Evolutionary conservation across 2,888 invertebrate genomes (phyloP).

Genomic region (Cybosia mesomella): DNA sequence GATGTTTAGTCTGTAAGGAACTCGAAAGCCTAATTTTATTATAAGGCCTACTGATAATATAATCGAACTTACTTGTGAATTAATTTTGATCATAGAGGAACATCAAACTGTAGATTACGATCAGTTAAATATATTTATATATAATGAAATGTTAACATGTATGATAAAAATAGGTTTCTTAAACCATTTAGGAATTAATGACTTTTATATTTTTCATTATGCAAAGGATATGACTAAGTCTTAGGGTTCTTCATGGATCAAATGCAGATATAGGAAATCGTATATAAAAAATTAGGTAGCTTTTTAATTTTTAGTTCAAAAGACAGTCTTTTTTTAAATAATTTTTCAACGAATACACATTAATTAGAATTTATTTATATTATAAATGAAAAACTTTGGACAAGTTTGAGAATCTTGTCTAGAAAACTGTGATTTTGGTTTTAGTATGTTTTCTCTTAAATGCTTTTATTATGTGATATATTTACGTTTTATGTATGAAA

Average conservation of each 20-base stretch:
- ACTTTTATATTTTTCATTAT: slow-evolving; percentile 85
- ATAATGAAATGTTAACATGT: slow-evolving; percentile 83
- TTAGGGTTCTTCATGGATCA: slow-evolving; percentile 67
- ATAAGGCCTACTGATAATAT: slow-evolving; percentile 76
- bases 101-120: slow-evolving; percentile 64
- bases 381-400: slow-evolving; percentile 73
- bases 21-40: slow-evolving; percentile 79
- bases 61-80: slow-evolving; percentile 73
- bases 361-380: slow-evolving; percentile 81
- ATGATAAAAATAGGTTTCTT: slow-evolving; percentile 84
- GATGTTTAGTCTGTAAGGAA: slow-evolving; percentile 63
- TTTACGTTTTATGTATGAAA: slow-evolving; percentile 68
- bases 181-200: slow-evolving; percentile 82
- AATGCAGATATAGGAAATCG: slow-evolving; percentile 71
- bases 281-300: slow-evolving; percentile 77
- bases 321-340: slow-evolving; percentile 75
- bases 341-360: slow-evolving; percentile 69
- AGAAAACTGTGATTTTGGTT: slow-evolving; percentile 85
- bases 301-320: slow-evolving; percentile 77
- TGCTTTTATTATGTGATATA: slow-evolving; percentile 85
- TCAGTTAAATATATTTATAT: slow-evolving; percentile 77
- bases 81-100: slow-evolving; percentile 56
- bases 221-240: slow-evolving; percentile 82
- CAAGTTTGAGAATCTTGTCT: slow-evolving; percentile 82
- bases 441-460: slow-evolving; percentile 79